Conservation (phyloP, 2,888 invertebrate species). For the Drosophila barbarae region DNA sequence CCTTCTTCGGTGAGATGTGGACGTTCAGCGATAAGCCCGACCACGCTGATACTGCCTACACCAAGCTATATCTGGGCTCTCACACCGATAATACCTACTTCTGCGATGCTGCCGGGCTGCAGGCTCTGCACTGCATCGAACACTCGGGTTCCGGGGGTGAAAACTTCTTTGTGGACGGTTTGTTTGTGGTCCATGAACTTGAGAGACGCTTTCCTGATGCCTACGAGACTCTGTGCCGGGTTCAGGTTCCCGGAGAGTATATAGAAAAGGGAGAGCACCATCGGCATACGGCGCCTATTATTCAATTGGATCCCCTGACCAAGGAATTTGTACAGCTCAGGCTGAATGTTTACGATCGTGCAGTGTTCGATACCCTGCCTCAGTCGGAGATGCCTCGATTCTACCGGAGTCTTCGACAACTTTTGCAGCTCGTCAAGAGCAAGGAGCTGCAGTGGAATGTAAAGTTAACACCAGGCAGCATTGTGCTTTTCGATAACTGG, state of each 20-base stretch:
- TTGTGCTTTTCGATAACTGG: slow-evolving; percentile 89
- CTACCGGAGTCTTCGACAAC: slow-evolving; percentile 82
- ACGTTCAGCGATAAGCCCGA: slow-evolving; percentile 82
- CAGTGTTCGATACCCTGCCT: slow-evolving; percentile 82
- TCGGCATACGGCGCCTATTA: slow-evolving; percentile 82
- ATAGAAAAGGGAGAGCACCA: slow-evolving; percentile 84
- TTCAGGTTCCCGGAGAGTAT: slow-evolving; percentile 84
- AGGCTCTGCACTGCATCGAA: slow-evolving; percentile 83
- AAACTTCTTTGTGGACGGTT: slow-evolving; percentile 87
- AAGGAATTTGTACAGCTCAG: slow-evolving; percentile 83
- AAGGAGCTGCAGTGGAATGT: slow-evolving; percentile 82
- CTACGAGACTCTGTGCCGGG: slow-evolving; percentile 82
- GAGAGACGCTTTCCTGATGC: slow-evolving; percentile 81
- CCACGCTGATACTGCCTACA: slow-evolving; percentile 88
- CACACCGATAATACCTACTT: slow-evolving; percentile 91
- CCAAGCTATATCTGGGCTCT: slow-evolving; percentile 83
- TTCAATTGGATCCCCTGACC: slow-evolving; percentile 81
- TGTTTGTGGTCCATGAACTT: slow-evolving; percentile 83
- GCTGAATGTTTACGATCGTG: slow-evolving; percentile 88
- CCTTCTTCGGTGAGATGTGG: slow-evolving; percentile 89
- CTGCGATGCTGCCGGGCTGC: slow-evolving; percentile 85
- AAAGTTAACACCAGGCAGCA: slow-evolving; percentile 84
- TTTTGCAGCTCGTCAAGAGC: slow-evolving; percentile 81
- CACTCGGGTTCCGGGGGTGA: slow-evolving; percentile 85
- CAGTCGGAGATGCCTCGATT: slow-evolving; percentile 82